Evolutionary conservation across 2,113 vertebrate genomes (phyloP).

Genomic region (Paratilapia polleni): DNA sequence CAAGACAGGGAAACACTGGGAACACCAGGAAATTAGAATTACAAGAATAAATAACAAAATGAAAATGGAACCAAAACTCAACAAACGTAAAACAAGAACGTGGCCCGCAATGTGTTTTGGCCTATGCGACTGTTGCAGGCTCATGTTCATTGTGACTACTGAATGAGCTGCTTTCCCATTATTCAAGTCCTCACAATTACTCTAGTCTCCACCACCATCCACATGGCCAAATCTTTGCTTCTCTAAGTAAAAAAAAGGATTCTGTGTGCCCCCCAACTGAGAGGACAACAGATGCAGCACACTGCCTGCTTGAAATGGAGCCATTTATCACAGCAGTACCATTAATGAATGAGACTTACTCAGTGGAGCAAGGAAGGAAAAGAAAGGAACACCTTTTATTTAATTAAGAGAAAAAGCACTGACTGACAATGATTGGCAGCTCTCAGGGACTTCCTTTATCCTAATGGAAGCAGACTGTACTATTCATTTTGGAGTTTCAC

Average conservation of each 20-base stretch:
- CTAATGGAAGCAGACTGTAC: constrained; percentile 30
- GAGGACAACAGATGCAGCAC: constrained; percentile 51
- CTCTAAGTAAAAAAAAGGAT: constrained; percentile 27
- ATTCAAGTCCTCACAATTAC: constrained; percentile 22
- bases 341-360: constrained; percentile 43
- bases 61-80: background rate
- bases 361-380: constrained; percentile 22
- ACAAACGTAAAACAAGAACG: background rate
- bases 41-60: background rate
- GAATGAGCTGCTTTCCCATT: constrained; percentile 7
- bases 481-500: constrained; percentile 24
- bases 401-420: constrained; percentile 48
- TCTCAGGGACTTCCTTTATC: background rate
- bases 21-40: background rate
- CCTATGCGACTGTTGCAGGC: background rate
- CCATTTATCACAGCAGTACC: constrained; percentile 58
- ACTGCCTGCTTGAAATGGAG: constrained; percentile 37
- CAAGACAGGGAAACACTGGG: too few relatives aligned
- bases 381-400: constrained; percentile 44
- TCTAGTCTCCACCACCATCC: background rate
- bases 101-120: background rate
- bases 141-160: background rate
- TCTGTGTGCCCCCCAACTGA: background rate
- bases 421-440: constrained; percentile 37
- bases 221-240: constrained; percentile 21